A percentile compares a stretch with the other conserved stretches of the same genome.
Evolutionary conservation across 2,113 vertebrate genomes (phyloP).

Genomic region (Corydoras sp.): DNA sequence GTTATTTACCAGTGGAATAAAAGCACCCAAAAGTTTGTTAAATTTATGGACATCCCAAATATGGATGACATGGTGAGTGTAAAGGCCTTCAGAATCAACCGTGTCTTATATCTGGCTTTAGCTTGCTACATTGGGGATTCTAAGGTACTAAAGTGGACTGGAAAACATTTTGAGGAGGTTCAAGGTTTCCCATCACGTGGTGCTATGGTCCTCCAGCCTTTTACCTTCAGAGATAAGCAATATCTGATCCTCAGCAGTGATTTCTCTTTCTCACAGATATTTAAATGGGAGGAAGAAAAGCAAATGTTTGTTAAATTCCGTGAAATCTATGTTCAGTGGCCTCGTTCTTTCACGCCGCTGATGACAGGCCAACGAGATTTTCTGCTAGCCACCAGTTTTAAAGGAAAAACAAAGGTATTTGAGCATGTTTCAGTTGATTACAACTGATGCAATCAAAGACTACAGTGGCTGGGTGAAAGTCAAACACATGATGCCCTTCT

Average conservation of each 20-base stretch:
- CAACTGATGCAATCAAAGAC: constrained; percentile 72
- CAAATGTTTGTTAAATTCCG: constrained; percentile 85
- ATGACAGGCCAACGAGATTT: constrained; percentile 85
- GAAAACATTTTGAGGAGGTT: constrained; percentile 84
- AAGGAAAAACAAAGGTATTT: constrained; percentile 94
- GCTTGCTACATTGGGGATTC: constrained; percentile 96
- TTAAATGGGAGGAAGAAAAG: constrained; percentile 83
- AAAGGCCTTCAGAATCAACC: constrained; percentile 81
- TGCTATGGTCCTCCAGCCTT: constrained; percentile 90
- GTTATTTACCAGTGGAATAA: constrained; percentile 93
- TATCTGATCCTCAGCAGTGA: constrained; percentile 94
- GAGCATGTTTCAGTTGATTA: constrained; percentile 87
- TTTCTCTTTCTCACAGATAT: constrained; percentile 95
- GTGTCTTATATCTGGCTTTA: constrained; percentile 78
- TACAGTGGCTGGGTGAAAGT: constrained; percentile 1
- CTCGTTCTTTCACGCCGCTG: constrained; percentile 85
- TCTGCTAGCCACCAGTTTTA: constrained; percentile 94
- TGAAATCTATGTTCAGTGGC: constrained; percentile 93
- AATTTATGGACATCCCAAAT: constrained; percentile 79
- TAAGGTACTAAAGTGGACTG: constrained; percentile 85
- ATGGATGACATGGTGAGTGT: constrained; percentile 88
- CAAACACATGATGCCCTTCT: background rate
- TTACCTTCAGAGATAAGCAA: constrained; percentile 79
- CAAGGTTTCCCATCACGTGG: constrained; percentile 90
- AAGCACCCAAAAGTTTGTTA: constrained; percentile 81